Percentiles rank a stretch among this genome's conserved stretches.
Conservation (phyloP, 2,113 vertebrate genomes). For the Anhinga anhinga region DNA sequence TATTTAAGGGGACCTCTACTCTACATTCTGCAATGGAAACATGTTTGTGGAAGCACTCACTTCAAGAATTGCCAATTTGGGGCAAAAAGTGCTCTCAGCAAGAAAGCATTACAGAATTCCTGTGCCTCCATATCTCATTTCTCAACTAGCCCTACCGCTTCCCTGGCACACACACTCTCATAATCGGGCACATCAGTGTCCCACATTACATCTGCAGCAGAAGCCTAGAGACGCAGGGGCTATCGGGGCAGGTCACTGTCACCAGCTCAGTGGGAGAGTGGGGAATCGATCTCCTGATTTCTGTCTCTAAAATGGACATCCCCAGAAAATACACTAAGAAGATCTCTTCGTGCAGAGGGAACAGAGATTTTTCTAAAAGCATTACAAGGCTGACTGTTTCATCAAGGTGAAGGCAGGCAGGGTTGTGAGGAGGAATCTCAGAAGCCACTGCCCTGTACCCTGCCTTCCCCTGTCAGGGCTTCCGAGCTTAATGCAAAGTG, state of each 20-base stretch:
- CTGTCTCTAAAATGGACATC: not conserved
- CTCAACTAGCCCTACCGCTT: not conserved
- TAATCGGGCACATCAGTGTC: accelerated
- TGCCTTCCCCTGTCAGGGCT: not conserved
- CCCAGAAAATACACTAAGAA: not conserved
- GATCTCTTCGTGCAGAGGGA: not conserved
- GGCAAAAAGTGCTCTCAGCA: not conserved
- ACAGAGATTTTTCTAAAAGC: not conserved
- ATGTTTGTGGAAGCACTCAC: not conserved
- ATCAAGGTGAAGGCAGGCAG: not conserved
- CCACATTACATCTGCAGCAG: not conserved
- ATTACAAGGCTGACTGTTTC: not conserved
- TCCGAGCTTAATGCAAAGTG: not conserved
- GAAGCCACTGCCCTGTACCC: not conserved
- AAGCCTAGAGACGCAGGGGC: not conserved
- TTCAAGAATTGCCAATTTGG: not conserved
- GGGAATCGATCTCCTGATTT: not conserved
- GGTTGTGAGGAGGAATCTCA: not conserved
- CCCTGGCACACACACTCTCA: not conserved
- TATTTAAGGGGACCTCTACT: not conserved
- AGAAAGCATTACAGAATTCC: not conserved
- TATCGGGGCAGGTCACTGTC: not conserved
- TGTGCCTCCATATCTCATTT: not conserved
- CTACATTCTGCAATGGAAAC: not conserved
- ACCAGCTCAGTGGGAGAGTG: not conserved